These are phyloP conservation scores for Eurystomus gularis DNA, from an alignment of 2,113 vertebrate species.

Conservation along the genomic window DNA sequence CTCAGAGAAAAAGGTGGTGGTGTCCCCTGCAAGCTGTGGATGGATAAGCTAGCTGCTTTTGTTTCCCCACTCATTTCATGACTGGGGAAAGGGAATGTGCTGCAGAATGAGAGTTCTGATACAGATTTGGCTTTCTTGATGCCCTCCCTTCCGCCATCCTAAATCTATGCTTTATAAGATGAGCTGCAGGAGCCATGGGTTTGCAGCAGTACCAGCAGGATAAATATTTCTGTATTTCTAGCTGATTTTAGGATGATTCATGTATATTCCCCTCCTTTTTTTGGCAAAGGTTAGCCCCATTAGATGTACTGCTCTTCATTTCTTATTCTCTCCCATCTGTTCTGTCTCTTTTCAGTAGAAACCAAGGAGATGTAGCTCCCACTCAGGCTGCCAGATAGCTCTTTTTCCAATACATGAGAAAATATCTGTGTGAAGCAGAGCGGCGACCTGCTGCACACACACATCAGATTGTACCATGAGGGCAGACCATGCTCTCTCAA, in stretches of 20 bases:
- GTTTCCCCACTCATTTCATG: neutral
- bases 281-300: conserved; percentile 38
- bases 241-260: conserved; percentile 2
- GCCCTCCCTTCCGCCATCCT: neutral
- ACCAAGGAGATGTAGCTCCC: conserved; percentile 2
- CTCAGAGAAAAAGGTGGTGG: neutral
- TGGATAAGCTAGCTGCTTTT: neutral
- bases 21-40: neutral
- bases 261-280: conserved; percentile 19
- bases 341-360: conserved; percentile 27
- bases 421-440: neutral
- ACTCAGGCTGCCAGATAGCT: neutral
- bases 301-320: conserved; percentile 26
- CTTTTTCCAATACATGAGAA: neutral
- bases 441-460: neutral
- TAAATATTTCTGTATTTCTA: conserved; percentile 55
- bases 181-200: neutral
- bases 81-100: neutral
- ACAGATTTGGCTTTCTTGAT: neutral
- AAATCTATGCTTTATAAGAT: neutral
- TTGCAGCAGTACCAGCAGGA: conserved; percentile 6
- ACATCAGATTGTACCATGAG: neutral
- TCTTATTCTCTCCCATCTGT: conserved; percentile 45
- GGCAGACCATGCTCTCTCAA: neutral
- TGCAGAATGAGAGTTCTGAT: neutral